Percentiles rank a stretch among this genome's conserved stretches.
Conservation (phyloP, 2,888 invertebrate species). For the Operophtera brumata region DNA sequence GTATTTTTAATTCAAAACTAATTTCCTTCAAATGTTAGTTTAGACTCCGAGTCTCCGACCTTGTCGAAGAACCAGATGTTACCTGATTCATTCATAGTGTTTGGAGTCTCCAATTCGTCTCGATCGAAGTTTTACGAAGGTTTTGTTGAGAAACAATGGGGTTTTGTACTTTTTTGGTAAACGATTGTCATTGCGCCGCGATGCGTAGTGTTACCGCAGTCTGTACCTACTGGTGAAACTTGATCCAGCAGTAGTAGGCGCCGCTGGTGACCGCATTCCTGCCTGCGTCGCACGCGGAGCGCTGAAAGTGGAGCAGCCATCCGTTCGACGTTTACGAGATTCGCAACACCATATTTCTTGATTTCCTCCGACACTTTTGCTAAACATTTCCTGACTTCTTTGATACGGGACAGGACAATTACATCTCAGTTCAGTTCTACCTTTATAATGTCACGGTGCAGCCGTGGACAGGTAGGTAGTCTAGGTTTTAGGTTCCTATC, state of each 20-base stretch:
- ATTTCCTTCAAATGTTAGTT: slow-evolving; percentile 2
- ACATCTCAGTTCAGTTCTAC: too few relatives aligned
- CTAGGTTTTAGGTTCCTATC: too few relatives aligned
- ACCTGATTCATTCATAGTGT: slow-evolving; percentile 8
- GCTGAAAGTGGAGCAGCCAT: slow-evolving; percentile 67
- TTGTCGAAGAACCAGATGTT: slow-evolving; percentile 14
- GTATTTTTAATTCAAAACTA: slow-evolving; percentile 4
- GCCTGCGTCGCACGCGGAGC: slow-evolving; percentile 50
- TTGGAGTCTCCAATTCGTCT: slow-evolving; percentile 17
- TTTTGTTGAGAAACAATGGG: slow-evolving; percentile 26
- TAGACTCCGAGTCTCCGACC: slow-evolving; percentile 9
- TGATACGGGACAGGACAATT: too few relatives aligned
- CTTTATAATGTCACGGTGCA: too few relatives aligned
- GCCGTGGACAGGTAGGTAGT: too few relatives aligned
- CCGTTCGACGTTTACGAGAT: slow-evolving; percentile 58
- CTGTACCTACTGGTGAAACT: slow-evolving; percentile 41
- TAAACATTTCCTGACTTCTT: slow-evolving; percentile 3
- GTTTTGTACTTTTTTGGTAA: slow-evolving; percentile 23
- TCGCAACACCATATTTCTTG: slow-evolving; percentile 48
- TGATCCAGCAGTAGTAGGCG: slow-evolving; percentile 48
- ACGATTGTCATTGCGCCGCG: slow-evolving; percentile 20
- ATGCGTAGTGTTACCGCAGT: slow-evolving; percentile 19
- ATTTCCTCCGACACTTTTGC: slow-evolving; percentile 30
- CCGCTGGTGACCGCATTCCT: slow-evolving; percentile 72
- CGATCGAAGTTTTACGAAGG: slow-evolving; percentile 18